Evolutionary conservation across 2,797 vertebrate genomes (phyloP).

Genomic region (Sardinella longiceps): DNA sequence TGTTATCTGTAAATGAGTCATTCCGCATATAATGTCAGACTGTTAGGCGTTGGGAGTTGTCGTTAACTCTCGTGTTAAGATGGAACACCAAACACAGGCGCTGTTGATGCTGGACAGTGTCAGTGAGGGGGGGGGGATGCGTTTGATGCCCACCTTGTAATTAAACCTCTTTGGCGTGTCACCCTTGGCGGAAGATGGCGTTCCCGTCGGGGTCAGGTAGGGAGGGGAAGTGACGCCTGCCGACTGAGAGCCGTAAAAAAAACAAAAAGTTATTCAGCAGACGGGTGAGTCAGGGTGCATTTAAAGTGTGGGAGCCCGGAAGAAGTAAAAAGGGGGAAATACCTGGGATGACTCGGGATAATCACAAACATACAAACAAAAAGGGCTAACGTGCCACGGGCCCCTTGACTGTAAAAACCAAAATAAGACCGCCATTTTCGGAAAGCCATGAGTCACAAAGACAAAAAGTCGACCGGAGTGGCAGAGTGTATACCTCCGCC

Average conservation of each 20-base stretch:
- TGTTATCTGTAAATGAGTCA: conserved; percentile 16
- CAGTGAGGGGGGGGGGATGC: not conserved
- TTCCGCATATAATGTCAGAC: conserved; percentile 16
- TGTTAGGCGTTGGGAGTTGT: not conserved
- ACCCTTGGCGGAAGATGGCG: conserved; percentile 83
- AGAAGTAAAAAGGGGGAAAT: not conserved
- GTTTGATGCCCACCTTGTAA: conserved; percentile 80
- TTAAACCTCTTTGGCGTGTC: conserved; percentile 79
- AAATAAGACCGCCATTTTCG: not conserved
- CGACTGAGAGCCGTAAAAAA: conserved; percentile 70
- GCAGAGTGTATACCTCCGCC: no score
- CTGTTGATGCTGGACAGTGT: not conserved
- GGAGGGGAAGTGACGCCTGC: conserved; percentile 83
- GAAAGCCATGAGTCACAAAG: conserved; percentile 1
- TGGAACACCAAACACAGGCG: conserved; percentile 4
- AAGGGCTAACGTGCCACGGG: not conserved
- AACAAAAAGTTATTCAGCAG: not conserved
- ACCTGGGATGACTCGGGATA: not conserved
- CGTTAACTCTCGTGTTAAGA: not conserved
- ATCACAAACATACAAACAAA: conserved; percentile 26
- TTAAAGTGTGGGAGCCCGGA: no score
- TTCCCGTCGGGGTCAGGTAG: conserved; percentile 76
- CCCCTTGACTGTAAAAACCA: not conserved
- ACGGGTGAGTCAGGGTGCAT: not conserved
- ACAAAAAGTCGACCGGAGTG: no score